These are phyloP conservation scores for Lasiommata megera DNA, from an alignment of 2,888 invertebrate genomes.

Conservation along the genomic window DNA sequence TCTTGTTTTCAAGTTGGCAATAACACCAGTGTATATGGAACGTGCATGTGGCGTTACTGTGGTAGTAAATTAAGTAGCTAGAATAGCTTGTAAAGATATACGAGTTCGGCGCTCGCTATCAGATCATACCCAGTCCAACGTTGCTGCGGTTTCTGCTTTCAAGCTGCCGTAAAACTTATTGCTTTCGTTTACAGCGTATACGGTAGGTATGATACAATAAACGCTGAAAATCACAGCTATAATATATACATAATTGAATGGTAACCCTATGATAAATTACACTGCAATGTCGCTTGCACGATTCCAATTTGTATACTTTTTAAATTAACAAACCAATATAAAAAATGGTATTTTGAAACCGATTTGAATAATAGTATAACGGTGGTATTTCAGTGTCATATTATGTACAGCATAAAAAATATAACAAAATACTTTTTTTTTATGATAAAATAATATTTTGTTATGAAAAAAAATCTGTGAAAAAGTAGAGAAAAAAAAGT, in stretches of 20 bases:
- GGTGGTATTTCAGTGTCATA: background rate
- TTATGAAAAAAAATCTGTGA: too few species aligned
- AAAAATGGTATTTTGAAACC: too few species aligned
- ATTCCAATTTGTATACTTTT: too few species aligned
- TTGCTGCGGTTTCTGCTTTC: slow-evolving; percentile 29
- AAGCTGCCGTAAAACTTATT: slow-evolving; percentile 17
- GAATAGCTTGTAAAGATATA: slow-evolving; percentile 58
- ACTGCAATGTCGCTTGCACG: too few species aligned
- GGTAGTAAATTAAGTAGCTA: slow-evolving; percentile 65
- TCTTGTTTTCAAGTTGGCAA: slow-evolving; percentile 79
- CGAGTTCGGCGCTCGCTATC: slow-evolving; percentile 54
- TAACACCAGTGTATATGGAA: slow-evolving; percentile 74
- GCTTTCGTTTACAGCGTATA: background rate
- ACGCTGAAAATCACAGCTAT: background rate
- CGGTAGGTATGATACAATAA: background rate
- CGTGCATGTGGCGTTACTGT: slow-evolving; percentile 76
- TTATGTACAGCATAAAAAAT: background rate
- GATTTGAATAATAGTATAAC: too few species aligned
- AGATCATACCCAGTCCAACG: slow-evolving; percentile 55
- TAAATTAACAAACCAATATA: too few species aligned
- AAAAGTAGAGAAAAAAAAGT: background rate
- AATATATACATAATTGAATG: too few species aligned
- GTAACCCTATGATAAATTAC: too few species aligned
- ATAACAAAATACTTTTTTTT: background rate
- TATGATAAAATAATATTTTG: background rate